Percentiles rank a stretch among this genome's conserved stretches.
These are phyloP conservation scores for Orius insidiosus DNA, from an alignment of 1,140 invertebrate species.

Conservation along the genomic window DNA sequence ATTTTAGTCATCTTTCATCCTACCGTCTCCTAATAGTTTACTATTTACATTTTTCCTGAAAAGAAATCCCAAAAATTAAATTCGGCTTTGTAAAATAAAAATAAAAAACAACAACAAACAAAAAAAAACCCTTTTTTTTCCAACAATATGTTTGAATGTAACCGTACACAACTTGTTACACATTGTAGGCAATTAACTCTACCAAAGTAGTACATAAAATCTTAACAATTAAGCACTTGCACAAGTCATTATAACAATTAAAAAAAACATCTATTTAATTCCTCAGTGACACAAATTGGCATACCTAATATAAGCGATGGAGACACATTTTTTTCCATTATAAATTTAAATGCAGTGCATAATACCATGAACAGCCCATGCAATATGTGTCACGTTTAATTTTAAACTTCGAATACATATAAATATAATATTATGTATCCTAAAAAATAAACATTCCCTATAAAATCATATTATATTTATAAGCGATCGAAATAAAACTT, in stretches of 20 bases:
- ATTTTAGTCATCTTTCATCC: constrained; percentile 12
- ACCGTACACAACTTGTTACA: not conserved
- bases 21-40: constrained; percentile 8
- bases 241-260: not conserved
- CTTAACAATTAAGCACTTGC: too few relatives aligned
- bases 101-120: constrained; percentile 1
- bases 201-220: not conserved
- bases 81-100: not conserved
- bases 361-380: too few relatives aligned
- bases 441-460: too few relatives aligned
- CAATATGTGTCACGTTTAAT: too few relatives aligned
- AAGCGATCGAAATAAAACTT: too few relatives aligned
- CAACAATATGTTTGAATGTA: not conserved
- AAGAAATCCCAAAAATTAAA: constrained; percentile 9
- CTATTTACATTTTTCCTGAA: constrained; percentile 14
- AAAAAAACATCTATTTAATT: constrained; percentile 1
- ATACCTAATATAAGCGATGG: too few relatives aligned
- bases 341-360: too few relatives aligned
- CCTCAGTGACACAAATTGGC: not conserved
- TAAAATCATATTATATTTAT: too few relatives aligned
- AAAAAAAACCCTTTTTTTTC: constrained; percentile 5
- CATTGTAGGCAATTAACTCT: not conserved
- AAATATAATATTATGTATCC: too few relatives aligned
- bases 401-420: too few relatives aligned
- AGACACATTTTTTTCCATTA: too few relatives aligned